Conservation (phyloP, 2,113 vertebrate genomes). For the Callocephalon fimbriatum region DNA sequence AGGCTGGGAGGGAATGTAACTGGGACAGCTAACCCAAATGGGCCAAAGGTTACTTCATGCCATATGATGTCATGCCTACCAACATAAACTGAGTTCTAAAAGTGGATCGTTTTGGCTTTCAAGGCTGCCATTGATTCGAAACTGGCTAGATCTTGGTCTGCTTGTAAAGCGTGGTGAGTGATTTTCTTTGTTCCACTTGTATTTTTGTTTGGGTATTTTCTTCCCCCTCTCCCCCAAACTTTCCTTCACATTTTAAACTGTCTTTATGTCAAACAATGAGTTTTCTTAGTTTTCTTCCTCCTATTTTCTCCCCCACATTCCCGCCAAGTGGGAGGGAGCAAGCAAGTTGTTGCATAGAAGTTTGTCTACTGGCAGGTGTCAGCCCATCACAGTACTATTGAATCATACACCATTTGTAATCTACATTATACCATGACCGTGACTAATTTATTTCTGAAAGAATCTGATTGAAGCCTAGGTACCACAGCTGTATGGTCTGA, state of each 20-base stretch:
- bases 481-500: neutral
- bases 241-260: neutral
- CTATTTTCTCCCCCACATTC: neutral
- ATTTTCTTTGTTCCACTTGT: neutral
- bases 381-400: neutral
- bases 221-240: rapidly evolving
- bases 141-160: rapidly evolving
- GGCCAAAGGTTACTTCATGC: neutral
- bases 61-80: neutral
- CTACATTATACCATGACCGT: neutral
- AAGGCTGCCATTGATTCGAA: neutral
- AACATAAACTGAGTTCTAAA: neutral
- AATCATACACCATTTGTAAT: neutral
- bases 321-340: rapidly evolving
- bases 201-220: neutral
- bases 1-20: rapidly evolving
- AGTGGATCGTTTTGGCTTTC: neutral
- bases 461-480: neutral
- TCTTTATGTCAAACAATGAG: neutral
- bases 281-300: neutral
- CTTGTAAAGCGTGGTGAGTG: neutral
- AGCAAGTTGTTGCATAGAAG: neutral
- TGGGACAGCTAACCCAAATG: neutral
- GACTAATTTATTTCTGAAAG: neutral
- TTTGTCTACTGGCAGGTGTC: rapidly evolving